phyloP scores from a whole-genome alignment of 1,140 invertebrate genomes.

The Nasonia vitripennis region DNA sequence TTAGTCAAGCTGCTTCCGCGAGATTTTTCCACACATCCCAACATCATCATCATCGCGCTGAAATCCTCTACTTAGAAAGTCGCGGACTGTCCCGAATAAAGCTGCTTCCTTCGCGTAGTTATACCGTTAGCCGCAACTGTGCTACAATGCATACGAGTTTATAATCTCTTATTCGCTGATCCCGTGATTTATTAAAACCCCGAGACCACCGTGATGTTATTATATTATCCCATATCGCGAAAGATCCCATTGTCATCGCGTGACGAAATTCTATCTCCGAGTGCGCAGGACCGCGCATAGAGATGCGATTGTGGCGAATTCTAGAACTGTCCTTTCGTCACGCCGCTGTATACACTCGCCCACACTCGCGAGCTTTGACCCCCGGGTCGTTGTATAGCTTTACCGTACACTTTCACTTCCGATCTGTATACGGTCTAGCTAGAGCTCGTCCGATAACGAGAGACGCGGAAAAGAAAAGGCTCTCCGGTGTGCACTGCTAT shows the following conservation, averaged over 20 bases:
- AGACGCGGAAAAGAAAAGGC: not conserved
- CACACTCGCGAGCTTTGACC: constrained; percentile 14
- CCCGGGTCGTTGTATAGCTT: not conserved
- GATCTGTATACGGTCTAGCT: not conserved
- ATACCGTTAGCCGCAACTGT: constrained; percentile 6
- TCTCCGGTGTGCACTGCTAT: not conserved
- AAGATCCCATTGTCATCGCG: constrained; percentile 34
- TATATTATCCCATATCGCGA: constrained; percentile 13
- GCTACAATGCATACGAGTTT: not conserved
- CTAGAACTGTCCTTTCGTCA: not conserved
- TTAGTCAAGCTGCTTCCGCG: not conserved
- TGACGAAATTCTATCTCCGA: not conserved
- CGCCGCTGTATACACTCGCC: not conserved
- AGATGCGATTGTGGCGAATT: not conserved
- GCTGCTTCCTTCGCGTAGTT: not conserved
- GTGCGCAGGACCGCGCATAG: not conserved
- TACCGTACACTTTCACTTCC: constrained; percentile 28
- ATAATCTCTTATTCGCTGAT: constrained; percentile 48
- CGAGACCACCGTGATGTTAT: not conserved
- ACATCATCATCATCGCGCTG: not conserved
- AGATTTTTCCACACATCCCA: not conserved
- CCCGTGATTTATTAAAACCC: constrained; percentile 30
- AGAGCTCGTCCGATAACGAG: not conserved
- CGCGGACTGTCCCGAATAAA: not conserved
- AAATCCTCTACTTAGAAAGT: constrained; percentile 16